Percentiles rank a stretch among this genome's conserved stretches.
Evolutionary conservation across 2,888 invertebrate genomes (phyloP).

Genomic region (Caenorhabditis sp.): DNA sequence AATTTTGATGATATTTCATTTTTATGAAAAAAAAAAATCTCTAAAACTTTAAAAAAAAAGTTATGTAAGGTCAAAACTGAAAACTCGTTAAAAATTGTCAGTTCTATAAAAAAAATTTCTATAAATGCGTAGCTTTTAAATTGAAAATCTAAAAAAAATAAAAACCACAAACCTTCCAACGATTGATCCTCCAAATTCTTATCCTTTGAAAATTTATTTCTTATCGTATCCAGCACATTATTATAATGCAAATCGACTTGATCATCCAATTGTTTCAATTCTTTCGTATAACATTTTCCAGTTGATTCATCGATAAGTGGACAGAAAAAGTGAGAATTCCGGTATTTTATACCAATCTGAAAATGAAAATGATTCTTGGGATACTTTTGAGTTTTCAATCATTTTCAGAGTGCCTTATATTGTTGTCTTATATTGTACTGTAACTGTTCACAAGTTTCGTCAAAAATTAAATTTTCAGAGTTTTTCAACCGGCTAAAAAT

Average conservation of each 20-base stretch:
- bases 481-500: background rate
- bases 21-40: too few species aligned
- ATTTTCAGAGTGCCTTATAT: too few species aligned
- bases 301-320: slow-evolving; percentile 25
- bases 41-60: too few species aligned
- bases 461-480: background rate
- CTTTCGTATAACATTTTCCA: slow-evolving; percentile 16
- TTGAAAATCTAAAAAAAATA: background rate
- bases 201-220: slow-evolving; percentile 29
- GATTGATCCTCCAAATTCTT: slow-evolving; percentile 14
- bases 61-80: too few species aligned
- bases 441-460: too few species aligned
- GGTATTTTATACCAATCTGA: slow-evolving; percentile 23
- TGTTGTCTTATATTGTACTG: too few species aligned
- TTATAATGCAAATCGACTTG: slow-evolving; percentile 40
- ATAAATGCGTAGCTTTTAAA: too few species aligned
- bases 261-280: slow-evolving; percentile 22
- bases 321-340: slow-evolving; percentile 28
- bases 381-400: too few species aligned
- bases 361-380: too few species aligned
- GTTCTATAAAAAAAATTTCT: too few species aligned
- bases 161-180: slow-evolving; percentile 9
- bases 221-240: slow-evolving; percentile 29
- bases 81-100: too few species aligned
- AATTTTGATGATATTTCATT: too few species aligned